A percentile compares a stretch with the other conserved stretches of the same genome.
Conservation (phyloP, 2,113 vertebrate genomes). For the Pitta sordida region DNA sequence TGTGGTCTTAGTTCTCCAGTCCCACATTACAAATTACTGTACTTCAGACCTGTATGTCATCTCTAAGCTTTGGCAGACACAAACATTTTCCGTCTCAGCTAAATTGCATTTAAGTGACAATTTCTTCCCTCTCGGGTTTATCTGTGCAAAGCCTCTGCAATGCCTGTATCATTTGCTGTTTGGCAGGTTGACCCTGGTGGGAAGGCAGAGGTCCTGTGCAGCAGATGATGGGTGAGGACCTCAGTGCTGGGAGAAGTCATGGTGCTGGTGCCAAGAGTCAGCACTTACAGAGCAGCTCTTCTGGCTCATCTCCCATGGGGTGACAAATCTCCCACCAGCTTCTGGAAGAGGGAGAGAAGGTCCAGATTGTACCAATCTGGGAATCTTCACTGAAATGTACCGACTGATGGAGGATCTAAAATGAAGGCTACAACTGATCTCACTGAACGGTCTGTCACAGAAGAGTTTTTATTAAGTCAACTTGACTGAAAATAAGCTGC, state of each 20-base stretch:
- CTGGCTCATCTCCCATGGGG: background rate
- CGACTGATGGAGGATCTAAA: background rate
- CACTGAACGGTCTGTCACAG: background rate
- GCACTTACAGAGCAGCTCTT: background rate
- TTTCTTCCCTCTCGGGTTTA: background rate
- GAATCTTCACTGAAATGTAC: background rate
- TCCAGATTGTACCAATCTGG: background rate
- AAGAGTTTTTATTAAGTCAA: background rate
- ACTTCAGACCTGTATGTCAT: background rate
- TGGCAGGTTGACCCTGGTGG: background rate
- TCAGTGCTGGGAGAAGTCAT: accelerated
- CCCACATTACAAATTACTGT: background rate
- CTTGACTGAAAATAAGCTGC: background rate
- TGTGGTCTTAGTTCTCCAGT: background rate
- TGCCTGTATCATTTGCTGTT: background rate
- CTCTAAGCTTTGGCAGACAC: background rate
- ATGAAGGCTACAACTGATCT: background rate
- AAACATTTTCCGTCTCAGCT: background rate
- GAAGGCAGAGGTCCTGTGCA: background rate
- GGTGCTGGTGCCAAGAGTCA: accelerated
- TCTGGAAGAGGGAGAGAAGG: background rate
- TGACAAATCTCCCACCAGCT: background rate
- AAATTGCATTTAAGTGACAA: background rate
- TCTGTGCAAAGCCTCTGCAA: background rate
- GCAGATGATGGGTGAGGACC: background rate